phyloP scores from a whole-genome alignment of 2,113 vertebrate species.

The Equus przewalskii region DNA sequence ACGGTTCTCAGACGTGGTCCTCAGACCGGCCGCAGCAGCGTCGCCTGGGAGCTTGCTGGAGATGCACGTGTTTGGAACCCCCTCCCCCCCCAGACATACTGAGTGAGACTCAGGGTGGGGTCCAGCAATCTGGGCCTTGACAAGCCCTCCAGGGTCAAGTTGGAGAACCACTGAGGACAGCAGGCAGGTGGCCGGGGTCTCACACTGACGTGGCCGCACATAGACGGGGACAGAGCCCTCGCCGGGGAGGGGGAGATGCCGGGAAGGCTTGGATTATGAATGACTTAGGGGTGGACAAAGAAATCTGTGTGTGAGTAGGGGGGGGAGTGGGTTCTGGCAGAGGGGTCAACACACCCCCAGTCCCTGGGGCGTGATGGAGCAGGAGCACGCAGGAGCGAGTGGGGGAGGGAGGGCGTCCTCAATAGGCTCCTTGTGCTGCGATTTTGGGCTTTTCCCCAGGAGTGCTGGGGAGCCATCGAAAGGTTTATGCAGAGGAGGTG shows the following conservation, averaged over 20 bases:
- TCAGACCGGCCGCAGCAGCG: neutral
- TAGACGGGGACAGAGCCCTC: neutral
- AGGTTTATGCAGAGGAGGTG: neutral
- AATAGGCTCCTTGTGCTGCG: neutral
- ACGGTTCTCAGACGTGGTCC: no score
- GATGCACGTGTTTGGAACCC: neutral
- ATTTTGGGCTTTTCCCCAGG: no score
- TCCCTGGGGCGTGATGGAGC: neutral
- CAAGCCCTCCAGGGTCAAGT: neutral
- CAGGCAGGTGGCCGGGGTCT: neutral
- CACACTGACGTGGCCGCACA: accelerated
- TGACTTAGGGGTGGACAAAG: constrained; percentile 1
- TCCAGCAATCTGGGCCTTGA: neutral
- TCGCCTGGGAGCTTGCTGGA: neutral
- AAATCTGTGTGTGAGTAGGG: neutral
- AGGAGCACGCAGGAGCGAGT: neutral
- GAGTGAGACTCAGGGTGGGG: neutral
- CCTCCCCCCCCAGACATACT: neutral
- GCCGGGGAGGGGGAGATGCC: neutral
- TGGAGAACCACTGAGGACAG: neutral
- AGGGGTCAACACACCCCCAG: neutral
- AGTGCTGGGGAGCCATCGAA: neutral
- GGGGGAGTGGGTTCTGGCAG: neutral
- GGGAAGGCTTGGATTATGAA: neutral
- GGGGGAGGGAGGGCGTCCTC: neutral